Evolutionary conservation across 2,888 invertebrate species (phyloP), one percentile per base, ranked within the genome.

Genomic region (Hypomecis punctinalis): DNA sequence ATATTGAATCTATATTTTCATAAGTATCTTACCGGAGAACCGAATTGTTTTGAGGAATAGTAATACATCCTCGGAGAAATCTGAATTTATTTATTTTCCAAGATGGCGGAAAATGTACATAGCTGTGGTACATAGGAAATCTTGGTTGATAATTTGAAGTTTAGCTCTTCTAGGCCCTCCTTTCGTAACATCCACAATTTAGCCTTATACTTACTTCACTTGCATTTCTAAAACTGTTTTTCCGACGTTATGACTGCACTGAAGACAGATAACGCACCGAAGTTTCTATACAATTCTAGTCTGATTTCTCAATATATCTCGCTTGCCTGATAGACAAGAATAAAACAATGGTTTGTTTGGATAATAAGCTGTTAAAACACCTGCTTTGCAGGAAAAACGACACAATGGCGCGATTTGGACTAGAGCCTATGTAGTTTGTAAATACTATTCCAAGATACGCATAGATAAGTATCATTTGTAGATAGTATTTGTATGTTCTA

Each of bases 331-430:
- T 58, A 61, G 61, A 2, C 45, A 37, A 59, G 59, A 59, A 7
- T 57, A 42, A 71, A 79, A 79, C 79, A 79, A 79, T 79, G 67
- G 72, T 0, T 5, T 79, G 76, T 79, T 79, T 69, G 68, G 77
- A 69, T 68, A 71, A 75, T 74, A 79, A 53, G 61, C 60, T 11
- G 39, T 45, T 46, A 61, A 54, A 72, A 72, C 69, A 67, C 10
- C 42, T 60, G 68, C 66, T 69, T 76, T 74, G 71, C 74, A 68
- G 74, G 77, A 77, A 78, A 78, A 75, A 75, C 70, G 73, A 73
- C 55, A 79, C 76, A 76, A 75, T 76, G 70, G 70, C 23, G 40
- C 9, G 23, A 52, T 52, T 52, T 40, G 23, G 52, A 40, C 23
- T 40, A 52, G 40, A 43, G 0, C 54, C 53, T 55, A 23, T 23